These are phyloP conservation scores for Notolabrus celidotus DNA, from an alignment of 2,797 vertebrate genomes.

Conservation along the genomic window DNA sequence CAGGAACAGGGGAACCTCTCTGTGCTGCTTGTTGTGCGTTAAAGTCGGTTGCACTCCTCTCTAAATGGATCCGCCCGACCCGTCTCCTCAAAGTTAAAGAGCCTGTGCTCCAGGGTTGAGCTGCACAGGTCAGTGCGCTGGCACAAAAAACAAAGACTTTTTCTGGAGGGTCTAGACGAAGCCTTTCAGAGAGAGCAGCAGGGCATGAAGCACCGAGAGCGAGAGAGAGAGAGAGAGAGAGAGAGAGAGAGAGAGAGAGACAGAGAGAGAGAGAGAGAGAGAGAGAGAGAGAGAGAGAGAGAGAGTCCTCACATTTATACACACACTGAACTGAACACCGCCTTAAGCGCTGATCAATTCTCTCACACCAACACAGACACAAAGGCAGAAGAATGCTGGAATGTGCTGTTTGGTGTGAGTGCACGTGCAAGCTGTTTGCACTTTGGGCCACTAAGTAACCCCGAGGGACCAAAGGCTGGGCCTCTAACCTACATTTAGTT, in stretches of 20 bases:
- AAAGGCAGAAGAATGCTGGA: conserved; percentile 67
- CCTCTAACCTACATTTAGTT: conserved; percentile 63
- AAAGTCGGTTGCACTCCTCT: conserved; percentile 46
- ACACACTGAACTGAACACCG: conserved; percentile 28
- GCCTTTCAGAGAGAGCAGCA: conserved; percentile 77
- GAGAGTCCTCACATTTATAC: conserved; percentile 55
- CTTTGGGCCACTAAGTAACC: conserved; percentile 12
- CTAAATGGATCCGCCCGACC: conserved; percentile 48
- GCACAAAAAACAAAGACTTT: conserved; percentile 76
- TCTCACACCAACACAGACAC: conserved; percentile 54
- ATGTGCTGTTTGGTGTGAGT: conserved; percentile 58
- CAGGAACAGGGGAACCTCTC: conserved; percentile 35
- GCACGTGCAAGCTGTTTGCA: conserved; percentile 39
- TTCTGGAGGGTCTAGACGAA: conserved; percentile 71
- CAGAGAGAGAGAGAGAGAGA: conserved; percentile 64
- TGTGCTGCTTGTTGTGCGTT: conserved; percentile 46
- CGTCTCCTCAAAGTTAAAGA: conserved; percentile 75
- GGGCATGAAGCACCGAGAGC: conserved; percentile 72
- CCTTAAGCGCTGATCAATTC: conserved; percentile 58
- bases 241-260: conserved; percentile 32
- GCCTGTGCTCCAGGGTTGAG: conserved; percentile 57
- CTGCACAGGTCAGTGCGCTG: conserved; percentile 78
- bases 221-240: conserved; percentile 37
- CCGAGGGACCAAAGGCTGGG: conserved; percentile 23
- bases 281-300: conserved; percentile 34